Evolutionary conservation across 2,797 vertebrate species (phyloP).

Genomic region (Morelia viridis): DNA sequence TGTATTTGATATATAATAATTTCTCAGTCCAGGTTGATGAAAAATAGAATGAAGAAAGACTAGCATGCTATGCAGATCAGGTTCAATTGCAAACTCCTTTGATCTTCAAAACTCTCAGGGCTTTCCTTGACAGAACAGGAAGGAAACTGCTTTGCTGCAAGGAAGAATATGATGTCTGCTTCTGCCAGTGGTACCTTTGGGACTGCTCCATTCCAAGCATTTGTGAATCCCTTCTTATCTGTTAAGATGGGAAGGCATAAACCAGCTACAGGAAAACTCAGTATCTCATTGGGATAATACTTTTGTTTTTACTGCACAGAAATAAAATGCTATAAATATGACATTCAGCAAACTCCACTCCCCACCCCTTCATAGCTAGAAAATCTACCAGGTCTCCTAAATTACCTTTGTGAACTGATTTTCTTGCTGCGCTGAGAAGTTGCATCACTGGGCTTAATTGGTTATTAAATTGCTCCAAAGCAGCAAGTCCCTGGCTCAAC

Average conservation of each 20-base stretch:
- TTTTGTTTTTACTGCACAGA: not conserved
- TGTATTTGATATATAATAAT: not conserved
- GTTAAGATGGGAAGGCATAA: not conserved
- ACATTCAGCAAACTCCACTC: not conserved
- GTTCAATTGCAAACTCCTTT: not conserved
- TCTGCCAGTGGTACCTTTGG: not conserved
- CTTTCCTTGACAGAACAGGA: constrained; percentile 3
- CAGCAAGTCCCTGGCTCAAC: not conserved
- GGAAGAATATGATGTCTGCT: fast-evolving
- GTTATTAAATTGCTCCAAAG: constrained; percentile 7
- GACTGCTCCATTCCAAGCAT: not conserved
- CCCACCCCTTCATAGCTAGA: not conserved
- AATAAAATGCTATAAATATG: not conserved
- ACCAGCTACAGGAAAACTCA: not conserved
- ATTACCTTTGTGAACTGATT: not conserved
- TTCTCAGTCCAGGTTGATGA: not conserved
- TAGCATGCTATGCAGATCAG: not conserved
- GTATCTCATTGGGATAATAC: not conserved
- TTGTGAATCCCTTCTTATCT: not conserved
- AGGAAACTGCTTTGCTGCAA: not conserved
- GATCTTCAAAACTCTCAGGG: not conserved
- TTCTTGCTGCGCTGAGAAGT: not conserved
- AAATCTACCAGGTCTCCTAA: not conserved
- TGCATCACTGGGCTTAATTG: not conserved
- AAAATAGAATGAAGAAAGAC: not conserved